A percentile compares a stretch with the other conserved stretches of the same genome.
Conservation (phyloP, 2,888 invertebrate species). For the Dromius quadrimaculatus region DNA sequence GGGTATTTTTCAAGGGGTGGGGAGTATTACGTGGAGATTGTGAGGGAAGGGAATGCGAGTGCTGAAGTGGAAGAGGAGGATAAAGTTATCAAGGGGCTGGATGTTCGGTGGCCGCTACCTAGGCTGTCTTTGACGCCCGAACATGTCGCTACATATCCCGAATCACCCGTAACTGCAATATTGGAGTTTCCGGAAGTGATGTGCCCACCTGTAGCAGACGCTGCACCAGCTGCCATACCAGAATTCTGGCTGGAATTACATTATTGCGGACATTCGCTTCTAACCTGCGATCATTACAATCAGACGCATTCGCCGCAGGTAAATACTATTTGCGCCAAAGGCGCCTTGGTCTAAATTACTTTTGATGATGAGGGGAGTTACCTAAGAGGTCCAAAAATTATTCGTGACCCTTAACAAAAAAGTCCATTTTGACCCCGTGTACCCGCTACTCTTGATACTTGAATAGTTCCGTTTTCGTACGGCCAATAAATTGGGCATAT, state of each 20-base stretch:
- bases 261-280: conserved; percentile 82
- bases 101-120: conserved; percentile 86
- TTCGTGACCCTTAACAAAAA: neutral
- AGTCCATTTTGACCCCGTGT: too few relatives aligned
- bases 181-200: conserved; percentile 81
- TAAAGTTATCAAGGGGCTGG: conserved; percentile 68
- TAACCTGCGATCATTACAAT: conserved; percentile 76
- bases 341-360: neutral
- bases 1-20: conserved; percentile 82
- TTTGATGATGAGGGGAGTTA: neutral
- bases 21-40: conserved; percentile 70
- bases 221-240: conserved; percentile 68
- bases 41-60: conserved; percentile 56
- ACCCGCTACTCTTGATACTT: too few relatives aligned
- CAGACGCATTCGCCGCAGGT: conserved; percentile 68
- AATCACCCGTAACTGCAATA: conserved; percentile 78
- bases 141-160: conserved; percentile 84
- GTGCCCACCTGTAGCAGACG: conserved; percentile 74
- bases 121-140: conserved; percentile 80
- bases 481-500: conserved; percentile 1
- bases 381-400: neutral
- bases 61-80: conserved; percentile 53
- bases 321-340: conserved; percentile 45
- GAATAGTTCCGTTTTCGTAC: too few relatives aligned
- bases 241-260: conserved; percentile 84